Evolutionary conservation across 2,797 vertebrate species (phyloP), one percentile per base, ranked within the genome.

Genomic region (Melanotaenia maccullochi): DNA sequence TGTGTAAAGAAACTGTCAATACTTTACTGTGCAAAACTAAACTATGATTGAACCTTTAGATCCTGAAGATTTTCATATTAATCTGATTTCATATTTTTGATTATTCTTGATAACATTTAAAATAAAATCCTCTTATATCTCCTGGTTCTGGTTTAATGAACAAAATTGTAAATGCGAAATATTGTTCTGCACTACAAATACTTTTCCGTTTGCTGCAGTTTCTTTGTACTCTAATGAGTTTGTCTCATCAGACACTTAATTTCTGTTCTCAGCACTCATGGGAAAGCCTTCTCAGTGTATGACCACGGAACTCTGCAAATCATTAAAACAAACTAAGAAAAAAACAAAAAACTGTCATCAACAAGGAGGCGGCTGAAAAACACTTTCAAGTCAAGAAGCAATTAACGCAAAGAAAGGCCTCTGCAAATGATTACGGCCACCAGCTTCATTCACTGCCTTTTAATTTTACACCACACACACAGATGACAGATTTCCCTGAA

Each of bases 311-410:
- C 67, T 87, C 84, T 85, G 77, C 66, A 58, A 82, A 69, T 86
- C 79, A 89, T 89, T 78, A 84, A 28, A 76, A 79, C 28, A 76
- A 86, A 87, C 68, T 65, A 79, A 9, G 1, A 9, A 51, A 44
- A 62, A 9, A 1, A 9, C 69, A 59, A 73, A 32, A 62, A 71
- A 80, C 49, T 38, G 72, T 89, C 83, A 80, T 71, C 86, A 56
- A 74, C 67, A 35, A 14, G 49, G 73, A 85, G 78, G 71, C 33
- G 28, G 59, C 65, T 65, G 65, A 71, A 61, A 51, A 24, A 75
- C 82, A 74, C 79, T 84, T 89, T 89, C 52, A 86, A 85, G 79
- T 88, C 73, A 76, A 86, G 82, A 87, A 60, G 78, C 81, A 87
- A 91, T 89, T 89, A 89, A 82, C 38, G 30, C 61, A 56, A 70